phyloP scores from a whole-genome alignment of 2,888 invertebrate species.

The Lasioglossum figueresi region DNA sequence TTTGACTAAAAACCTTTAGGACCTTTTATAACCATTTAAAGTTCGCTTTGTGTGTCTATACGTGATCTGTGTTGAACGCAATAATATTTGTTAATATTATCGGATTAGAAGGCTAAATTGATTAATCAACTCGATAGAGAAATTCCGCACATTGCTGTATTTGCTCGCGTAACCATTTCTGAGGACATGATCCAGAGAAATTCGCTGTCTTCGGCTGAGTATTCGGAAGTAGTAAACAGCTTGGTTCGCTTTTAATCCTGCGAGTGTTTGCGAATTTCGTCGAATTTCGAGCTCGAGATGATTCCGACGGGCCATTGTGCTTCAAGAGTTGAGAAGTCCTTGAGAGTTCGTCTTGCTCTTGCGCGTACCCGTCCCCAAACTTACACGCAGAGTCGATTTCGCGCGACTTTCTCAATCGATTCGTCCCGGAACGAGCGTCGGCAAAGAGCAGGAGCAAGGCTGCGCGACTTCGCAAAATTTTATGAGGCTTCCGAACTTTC shows the following conservation, averaged over 20 bases:
- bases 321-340: constrained; percentile 29
- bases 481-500: neutral
- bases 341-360: constrained; percentile 33
- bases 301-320: constrained; percentile 32
- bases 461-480: neutral
- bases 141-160: neutral
- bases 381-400: constrained; percentile 28
- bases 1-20: too few relatives aligned
- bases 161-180: neutral
- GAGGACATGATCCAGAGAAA: neutral
- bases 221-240: constrained; percentile 14
- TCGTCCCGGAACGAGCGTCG: neutral
- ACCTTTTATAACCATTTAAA: neutral
- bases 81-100: neutral
- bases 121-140: neutral
- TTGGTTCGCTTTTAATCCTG: constrained; percentile 26
- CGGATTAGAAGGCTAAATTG: neutral
- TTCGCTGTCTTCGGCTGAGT: neutral
- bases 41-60: neutral
- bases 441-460: neutral
- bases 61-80: neutral
- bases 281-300: constrained; percentile 17
- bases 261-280: constrained; percentile 32
- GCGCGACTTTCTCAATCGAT: constrained; percentile 30
- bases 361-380: constrained; percentile 8